Evolutionary conservation across 2,888 invertebrate species (phyloP).

Genomic region (Mimachlamys varia): DNA sequence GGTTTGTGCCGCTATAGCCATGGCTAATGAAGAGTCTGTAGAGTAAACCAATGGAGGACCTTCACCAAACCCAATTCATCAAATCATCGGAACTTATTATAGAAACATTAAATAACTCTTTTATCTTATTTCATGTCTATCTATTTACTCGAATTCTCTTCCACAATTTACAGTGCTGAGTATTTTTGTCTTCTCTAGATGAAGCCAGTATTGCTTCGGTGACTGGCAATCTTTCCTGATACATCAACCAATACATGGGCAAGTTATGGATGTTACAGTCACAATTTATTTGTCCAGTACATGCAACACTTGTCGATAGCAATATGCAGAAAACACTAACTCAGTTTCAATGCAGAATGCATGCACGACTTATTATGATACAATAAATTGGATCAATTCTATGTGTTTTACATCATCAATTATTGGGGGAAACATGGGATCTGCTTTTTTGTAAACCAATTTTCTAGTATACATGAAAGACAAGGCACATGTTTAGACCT

Average conservation of each 20-base stretch:
- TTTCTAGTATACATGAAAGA: neutral
- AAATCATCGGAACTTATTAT: neutral
- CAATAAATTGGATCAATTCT: neutral
- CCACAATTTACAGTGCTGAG: neutral
- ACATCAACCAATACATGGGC: neutral
- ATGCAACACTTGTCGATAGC: slow-evolving; percentile 5
- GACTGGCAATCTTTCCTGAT: neutral
- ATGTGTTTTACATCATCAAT: neutral
- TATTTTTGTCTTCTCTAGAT: neutral
- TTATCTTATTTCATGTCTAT: neutral
- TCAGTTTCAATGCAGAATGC: neutral
- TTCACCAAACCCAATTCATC: slow-evolving; percentile 1
- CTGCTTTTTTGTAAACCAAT: neutral
- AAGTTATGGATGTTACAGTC: neutral
- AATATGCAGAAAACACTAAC: neutral
- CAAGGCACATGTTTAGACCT: neutral
- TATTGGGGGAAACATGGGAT: neutral
- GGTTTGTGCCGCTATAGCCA: neutral
- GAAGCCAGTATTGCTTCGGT: neutral
- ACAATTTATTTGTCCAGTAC: slow-evolving; percentile 8
- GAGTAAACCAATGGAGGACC: neutral
- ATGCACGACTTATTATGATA: neutral
- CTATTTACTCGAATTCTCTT: neutral
- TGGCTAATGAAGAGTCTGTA: neutral
- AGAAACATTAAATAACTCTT: slow-evolving; percentile 31